Conservation (phyloP, 2,113 vertebrate species). For the Paratilapia polleni region DNA sequence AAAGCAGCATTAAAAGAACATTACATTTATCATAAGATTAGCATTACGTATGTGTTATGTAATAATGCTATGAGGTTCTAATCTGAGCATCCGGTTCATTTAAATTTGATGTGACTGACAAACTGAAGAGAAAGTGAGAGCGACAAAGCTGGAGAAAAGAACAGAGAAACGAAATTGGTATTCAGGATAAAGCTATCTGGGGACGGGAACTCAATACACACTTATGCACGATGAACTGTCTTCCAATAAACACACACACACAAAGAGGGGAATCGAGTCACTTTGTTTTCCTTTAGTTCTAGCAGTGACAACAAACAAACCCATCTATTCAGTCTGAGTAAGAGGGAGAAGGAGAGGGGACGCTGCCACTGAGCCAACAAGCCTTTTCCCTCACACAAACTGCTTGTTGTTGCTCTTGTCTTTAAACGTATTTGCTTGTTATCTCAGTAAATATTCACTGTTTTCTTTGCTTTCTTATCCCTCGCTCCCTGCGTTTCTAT, state of each 20-base stretch:
- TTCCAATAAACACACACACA: conserved; percentile 30
- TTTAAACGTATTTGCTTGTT: conserved; percentile 55
- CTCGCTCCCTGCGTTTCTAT: neutral
- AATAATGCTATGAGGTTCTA: neutral
- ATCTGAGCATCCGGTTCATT: conserved; percentile 6
- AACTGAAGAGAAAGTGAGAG: neutral
- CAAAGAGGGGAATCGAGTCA: conserved; percentile 33
- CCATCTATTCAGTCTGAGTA: conserved; percentile 50
- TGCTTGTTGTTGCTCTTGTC: conserved; percentile 51
- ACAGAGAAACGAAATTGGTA: conserved; percentile 12
- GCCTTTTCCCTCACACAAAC: conserved; percentile 48
- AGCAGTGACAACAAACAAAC: conserved; percentile 64
- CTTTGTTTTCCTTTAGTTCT: conserved; percentile 66
- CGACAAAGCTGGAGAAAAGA: neutral
- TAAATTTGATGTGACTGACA: neutral
- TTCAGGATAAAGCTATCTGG: conserved; percentile 15
- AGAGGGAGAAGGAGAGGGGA: conserved; percentile 48
- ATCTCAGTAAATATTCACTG: conserved; percentile 31
- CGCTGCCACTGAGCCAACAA: conserved; percentile 60
- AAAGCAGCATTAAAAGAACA: neutral
- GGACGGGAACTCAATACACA: conserved; percentile 31
- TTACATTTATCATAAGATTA: neutral
- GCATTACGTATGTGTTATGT: neutral
- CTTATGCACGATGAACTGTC: conserved; percentile 42
- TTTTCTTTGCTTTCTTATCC: conserved; percentile 18